Evolutionary conservation across 2,113 vertebrate species (phyloP), one percentile per base, ranked within the genome.

Genomic region (Patagioenas fasciata): DNA sequence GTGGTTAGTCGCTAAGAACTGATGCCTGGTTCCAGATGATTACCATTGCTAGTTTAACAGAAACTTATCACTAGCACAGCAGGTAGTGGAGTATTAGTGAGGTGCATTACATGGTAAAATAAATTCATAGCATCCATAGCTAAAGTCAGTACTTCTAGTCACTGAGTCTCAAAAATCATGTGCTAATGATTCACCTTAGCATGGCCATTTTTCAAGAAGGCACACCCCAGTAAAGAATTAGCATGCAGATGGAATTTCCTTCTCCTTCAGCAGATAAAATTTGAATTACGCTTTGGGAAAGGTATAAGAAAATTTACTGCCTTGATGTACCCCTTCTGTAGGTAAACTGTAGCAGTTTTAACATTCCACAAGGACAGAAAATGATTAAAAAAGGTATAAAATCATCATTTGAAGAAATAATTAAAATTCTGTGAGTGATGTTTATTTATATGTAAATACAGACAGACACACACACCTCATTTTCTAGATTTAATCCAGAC

Each of bases 381-480:
- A 47, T 26, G 2, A 42, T 32, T 60, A 1, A 69, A 85, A 70
- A 54, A 44, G 0, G 2, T 60, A 47, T 24, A 40, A 72, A 73
- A 82, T 50, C 38, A 51, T 70, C 3, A 72, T 78, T 48, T 65
- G 31, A 94, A 80, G n/a, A 88, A 80, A 60, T 38, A 72, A 66
- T 24, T 74, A 26, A 9, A 91, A 73, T 8, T 48, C 28, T 58
- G 9, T 48, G 21, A 61, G 6, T 79, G 21, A 25, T 1, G 0
- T 65, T 79, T 81, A 20, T 81, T 89, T 82, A n/a, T 66, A 0
- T n/a, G 15, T 36, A 54, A 40, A 31, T 28, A 36, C 20, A 80
- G 32, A 61, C 5, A n/a, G 32, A 31, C 15, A 5, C 5, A 34
- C 5, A 1, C 21, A 2, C 5, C 5, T 6, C 28, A 6, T 54